Evolutionary conservation across 2,888 invertebrate genomes (phyloP).

Genomic region (Phalera bucephala): DNA sequence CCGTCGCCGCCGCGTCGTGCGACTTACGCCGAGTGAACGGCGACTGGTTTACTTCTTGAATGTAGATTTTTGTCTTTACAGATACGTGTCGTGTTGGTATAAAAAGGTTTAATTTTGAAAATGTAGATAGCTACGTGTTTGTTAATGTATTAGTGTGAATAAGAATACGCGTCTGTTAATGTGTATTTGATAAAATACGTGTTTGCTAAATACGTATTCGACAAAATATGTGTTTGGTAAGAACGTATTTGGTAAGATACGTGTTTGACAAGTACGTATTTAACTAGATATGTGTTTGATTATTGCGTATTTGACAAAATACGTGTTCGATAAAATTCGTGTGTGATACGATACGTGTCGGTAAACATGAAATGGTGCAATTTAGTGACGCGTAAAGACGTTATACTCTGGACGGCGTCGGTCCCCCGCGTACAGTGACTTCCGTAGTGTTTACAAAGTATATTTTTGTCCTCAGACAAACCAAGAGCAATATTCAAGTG

Average conservation of each 20-base stretch:
- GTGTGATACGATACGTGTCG: background rate
- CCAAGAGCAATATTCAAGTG: slow-evolving; percentile 7
- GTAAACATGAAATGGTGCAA: background rate
- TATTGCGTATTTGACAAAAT: background rate
- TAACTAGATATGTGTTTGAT: background rate
- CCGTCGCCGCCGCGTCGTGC: slow-evolving; percentile 7
- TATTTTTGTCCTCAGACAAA: slow-evolving; percentile 8
- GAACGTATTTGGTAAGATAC: background rate
- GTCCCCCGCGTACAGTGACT: slow-evolving; percentile 14
- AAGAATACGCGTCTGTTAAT: no score
- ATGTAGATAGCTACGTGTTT: no score
- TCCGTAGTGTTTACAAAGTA: slow-evolving; percentile 23
- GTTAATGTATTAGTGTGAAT: no score
- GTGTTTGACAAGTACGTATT: background rate
- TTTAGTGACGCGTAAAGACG: background rate
- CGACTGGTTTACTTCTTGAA: background rate
- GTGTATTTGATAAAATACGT: background rate
- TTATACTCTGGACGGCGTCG: background rate
- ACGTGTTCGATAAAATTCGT: background rate
- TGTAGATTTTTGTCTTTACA: background rate
- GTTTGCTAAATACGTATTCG: background rate
- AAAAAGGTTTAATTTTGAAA: no score
- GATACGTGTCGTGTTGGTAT: background rate
- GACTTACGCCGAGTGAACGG: slow-evolving; percentile 1
- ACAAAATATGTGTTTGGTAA: no score